Conservation (phyloP, 1,140 invertebrate species). For the Trachymyrmex cornetzi region DNA sequence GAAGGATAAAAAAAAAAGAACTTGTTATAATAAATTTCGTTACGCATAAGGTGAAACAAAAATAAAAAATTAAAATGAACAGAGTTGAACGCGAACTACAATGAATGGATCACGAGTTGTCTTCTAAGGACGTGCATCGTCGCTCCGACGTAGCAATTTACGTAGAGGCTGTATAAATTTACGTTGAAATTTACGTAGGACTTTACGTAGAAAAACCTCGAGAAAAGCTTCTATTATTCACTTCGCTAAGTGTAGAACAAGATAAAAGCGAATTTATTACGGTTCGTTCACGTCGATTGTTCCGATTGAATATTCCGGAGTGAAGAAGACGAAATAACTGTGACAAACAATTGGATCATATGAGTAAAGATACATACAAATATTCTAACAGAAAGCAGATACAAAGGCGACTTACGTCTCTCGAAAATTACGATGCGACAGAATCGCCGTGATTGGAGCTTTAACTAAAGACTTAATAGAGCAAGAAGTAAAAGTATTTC, state of each 20-base stretch:
- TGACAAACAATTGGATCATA: conserved; percentile 1
- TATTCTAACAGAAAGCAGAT: neutral
- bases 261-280: conserved; percentile 28
- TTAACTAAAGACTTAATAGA: conserved; percentile 57
- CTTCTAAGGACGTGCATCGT: neutral
- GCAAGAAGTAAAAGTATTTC: conserved; percentile 68
- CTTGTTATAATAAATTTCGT: neutral
- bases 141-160: neutral
- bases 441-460: neutral
- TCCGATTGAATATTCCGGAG: neutral
- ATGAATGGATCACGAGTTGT: conserved; percentile 15
- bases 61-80: conserved; percentile 42
- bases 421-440: neutral
- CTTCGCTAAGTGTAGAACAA: neutral
- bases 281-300: neutral
- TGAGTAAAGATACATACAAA: neutral
- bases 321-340: neutral
- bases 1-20: neutral
- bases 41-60: neutral
- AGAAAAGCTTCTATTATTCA: conserved; percentile 22
- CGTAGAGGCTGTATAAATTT: neutral
- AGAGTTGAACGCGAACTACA: neutral
- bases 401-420: neutral
- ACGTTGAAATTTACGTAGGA: conserved; percentile 11
- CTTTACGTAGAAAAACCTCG: conserved; percentile 25